Evolutionary conservation across 2,888 invertebrate species (phyloP), one percentile per base, ranked within the genome.

Genomic region (Abscondita cerata): DNA sequence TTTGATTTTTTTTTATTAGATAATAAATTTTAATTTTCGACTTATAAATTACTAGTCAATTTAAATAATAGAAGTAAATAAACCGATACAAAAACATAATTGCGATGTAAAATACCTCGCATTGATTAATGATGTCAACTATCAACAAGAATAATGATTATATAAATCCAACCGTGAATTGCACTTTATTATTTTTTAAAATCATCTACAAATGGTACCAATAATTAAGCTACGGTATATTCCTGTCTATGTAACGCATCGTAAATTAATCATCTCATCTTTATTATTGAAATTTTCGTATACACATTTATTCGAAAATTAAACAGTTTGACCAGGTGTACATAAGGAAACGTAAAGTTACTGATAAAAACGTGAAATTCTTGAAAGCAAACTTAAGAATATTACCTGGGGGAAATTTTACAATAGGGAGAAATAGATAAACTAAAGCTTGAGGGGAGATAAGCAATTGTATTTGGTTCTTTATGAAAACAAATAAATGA

Each of bases 361-460:
- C 47, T 41, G 60, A 60, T 60, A 60, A 59, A 60, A 50, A 50
- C 54, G 33, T 60, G 53, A 25, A 57, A 62, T 57, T 53, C 50
- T 62, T 62, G 20, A 58, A 57, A 56, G 57, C 50, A 62, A 62
- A 62, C 53, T 40, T 34, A 53, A 51, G 15, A 16, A 25, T 13
- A 52, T 62, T 62, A 57, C 56, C 62, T 53, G 20, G 25, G 48
- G 40, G 47, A 57, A 61, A 51, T 12, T 51, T 48, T 48, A 62
- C 57, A 57, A 62, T 53, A 47, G 62, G 62, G 57, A 51, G 46
- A 62, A 54, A 62, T 62, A 47, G 62, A 62, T 62, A 59, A 62
- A 60, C 34, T 51, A 31, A 16, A 31, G 50, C 25, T 12, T 54
- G 41, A 38, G 64, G 64, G 64, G 61, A 64, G 64, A 64, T 64